phyloP scores from a whole-genome alignment of 30 jellyfish, hydroid and myxozoan genomes.

The Catostylus mosaicus region DNA sequence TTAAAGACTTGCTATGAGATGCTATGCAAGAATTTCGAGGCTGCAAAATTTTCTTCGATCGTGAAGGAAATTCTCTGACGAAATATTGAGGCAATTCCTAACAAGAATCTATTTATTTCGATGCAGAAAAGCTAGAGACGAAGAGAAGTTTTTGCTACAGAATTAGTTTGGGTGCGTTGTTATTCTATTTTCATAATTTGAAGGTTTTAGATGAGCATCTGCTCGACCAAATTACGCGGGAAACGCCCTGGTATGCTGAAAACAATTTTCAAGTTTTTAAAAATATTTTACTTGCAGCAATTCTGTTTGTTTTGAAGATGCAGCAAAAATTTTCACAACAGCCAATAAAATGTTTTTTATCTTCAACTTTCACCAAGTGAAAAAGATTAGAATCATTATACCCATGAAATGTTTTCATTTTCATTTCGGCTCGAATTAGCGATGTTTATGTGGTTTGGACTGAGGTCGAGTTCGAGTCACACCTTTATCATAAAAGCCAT shows the following conservation, averaged over 20 bases:
- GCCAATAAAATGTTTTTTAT: too few species aligned
- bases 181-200: background rate
- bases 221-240: background rate
- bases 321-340: too few species aligned
- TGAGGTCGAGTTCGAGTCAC: too few species aligned
- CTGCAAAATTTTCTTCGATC: background rate
- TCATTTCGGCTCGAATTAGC: too few species aligned
- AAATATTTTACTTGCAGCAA: too few species aligned
- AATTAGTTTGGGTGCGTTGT: background rate
- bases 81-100: background rate
- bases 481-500: too few species aligned
- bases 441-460: too few species aligned
- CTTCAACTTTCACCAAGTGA: too few species aligned
- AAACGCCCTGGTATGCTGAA: constrained; percentile 1
- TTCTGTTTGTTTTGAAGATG: too few species aligned
- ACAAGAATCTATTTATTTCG: background rate
- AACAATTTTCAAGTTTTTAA: background rate
- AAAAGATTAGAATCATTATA: too few species aligned
- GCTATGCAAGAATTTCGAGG: background rate
- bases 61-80: background rate
- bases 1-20: constrained; percentile 22
- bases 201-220: background rate
- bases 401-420: too few species aligned
- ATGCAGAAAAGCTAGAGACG: background rate
- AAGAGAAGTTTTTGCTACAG: too few species aligned